Evolutionary conservation across 1,140 invertebrate species (phyloP), one percentile per base, ranked within the genome.

Genomic region (Spodoptera frugiperda): DNA sequence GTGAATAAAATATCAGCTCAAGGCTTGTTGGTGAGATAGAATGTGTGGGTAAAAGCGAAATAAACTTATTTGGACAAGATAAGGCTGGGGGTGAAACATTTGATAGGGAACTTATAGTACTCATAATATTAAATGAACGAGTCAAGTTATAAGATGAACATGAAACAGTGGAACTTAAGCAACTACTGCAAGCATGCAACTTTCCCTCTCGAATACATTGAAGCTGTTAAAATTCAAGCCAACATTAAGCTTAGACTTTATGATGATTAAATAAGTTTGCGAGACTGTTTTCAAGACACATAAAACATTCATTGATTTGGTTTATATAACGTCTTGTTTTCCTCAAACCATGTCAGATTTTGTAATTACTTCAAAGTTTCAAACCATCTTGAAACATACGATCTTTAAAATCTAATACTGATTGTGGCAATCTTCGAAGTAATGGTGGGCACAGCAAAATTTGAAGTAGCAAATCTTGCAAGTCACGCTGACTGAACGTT

Each of bases 161-260:
- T 11, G 44, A 63, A 63, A 63, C 15, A 3, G 2, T 21, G 17
- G 4, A 57, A 30, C 19, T 51, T 39, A 39, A 39, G 33, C 9
- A 39, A 51, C 48, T 51, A 15, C 5, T 49, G 44, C 67, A 53
- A 70, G 49, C 51, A 70, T 54, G 21, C 59, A 39, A 65, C 59
- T 76, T 76, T 76, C 59, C 30, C 73, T 75, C 14, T 48, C 46
- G 61, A 59, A 59, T 63, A 63, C 59, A 63, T 63, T 44, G 63
- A 25, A 67, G 63, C 44, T 67, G 63, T 67, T 67, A 67, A 67
- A 48, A 48, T 46, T 67, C 19, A 67, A 49, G 12, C 63, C 21
- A 67, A 67, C 44, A 67, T 48, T 63, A 63, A 63, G 44, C 59
- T 63, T n/a, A 17, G n/a, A 11, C n/a, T 63, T 63, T 44, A 63